Evolutionary conservation across 2,888 invertebrate genomes (phyloP).

Genomic region (Eremobia ochroleuca): DNA sequence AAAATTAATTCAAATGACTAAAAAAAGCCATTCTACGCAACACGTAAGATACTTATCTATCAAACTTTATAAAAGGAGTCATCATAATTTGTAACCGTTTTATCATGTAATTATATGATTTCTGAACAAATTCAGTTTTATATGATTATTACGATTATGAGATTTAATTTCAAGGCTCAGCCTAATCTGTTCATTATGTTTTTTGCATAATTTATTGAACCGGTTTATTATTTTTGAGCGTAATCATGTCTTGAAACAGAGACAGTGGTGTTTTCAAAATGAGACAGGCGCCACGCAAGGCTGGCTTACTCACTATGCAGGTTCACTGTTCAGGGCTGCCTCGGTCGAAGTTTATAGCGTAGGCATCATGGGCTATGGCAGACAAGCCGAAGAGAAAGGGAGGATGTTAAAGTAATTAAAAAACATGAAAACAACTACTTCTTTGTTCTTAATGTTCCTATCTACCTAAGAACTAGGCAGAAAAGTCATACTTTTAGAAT

Average conservation of each 20-base stretch:
- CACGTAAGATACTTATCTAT: conserved; percentile 30
- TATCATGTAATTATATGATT: conserved; percentile 60
- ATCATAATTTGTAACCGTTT: conserved; percentile 56
- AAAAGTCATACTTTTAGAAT: not conserved
- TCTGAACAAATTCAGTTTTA: conserved; percentile 68
- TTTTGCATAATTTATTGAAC: conserved; percentile 72
- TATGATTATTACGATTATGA: conserved; percentile 68
- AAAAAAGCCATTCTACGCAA: conserved; percentile 30
- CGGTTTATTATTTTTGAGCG: conserved; percentile 63
- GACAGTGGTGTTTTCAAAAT: conserved; percentile 60
- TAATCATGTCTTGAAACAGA: conserved; percentile 57
- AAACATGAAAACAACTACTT: not conserved
- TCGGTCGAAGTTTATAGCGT: not conserved
- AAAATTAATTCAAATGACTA: conserved; percentile 39
- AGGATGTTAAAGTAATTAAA: not conserved
- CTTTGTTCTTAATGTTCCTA: not conserved
- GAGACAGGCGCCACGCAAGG: conserved; percentile 66
- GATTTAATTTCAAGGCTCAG: conserved; percentile 72
- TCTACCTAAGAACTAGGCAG: not conserved
- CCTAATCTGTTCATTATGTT: conserved; percentile 68
- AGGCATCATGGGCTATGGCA: not conserved
- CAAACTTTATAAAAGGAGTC: conserved; percentile 39
- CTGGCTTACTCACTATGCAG: conserved; percentile 48
- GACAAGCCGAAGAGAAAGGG: not conserved
- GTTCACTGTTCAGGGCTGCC: conserved; percentile 48